Evolutionary conservation across 2,888 invertebrate genomes (phyloP), one percentile per base, ranked within the genome.

Genomic region (Isoperla grammatica): DNA sequence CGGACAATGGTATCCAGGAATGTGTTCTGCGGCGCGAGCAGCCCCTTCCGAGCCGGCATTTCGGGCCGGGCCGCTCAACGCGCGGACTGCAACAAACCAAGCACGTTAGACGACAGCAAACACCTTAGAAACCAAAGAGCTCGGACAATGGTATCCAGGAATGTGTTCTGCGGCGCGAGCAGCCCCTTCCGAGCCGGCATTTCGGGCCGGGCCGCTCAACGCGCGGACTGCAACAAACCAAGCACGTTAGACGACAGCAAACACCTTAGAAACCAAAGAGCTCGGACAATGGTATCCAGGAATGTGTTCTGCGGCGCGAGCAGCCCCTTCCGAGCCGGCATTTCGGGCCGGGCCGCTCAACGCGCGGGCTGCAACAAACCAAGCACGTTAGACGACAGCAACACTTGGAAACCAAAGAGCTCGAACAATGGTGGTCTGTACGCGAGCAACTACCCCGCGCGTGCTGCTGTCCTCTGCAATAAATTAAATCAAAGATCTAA

Each of bases 161-260:
- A 29, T 71, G 95, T 96, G 79, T 96, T 96, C 81, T 96, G 95
- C 78, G 95, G 95, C 78, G 95, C 95, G 73, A 95, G 82, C 71
- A 95, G 88, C 81, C 95, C 95, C 84, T 93, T 94, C 77, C 95
- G 85, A 75, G 90, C 90, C 79, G 93, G 93, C 95, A 95, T 95
- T 73, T 77, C 48, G 29, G 42, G 43, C n/a, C 19, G 23, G 22
- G 40, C 17, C 45, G 20, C 49, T 35, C 57, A n/a, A 42, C 29
- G 35, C 49, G 49, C 12, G 4, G 15, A 29, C 49, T 13, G 49
- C 4, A 29, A 29, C 29, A 29, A 29, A 29, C 29, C 29, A 29
- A 29, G 8, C 29, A 29, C 8, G 29, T 29, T 29, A 29, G 29
- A 29, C 4, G 29, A 29, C 4, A 8, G 8, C 29, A 8, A 29